Base-by-base conservation (phyloP, 1,140 invertebrate genomes). In the Pseudomyrmex flavicornis region DNA sequence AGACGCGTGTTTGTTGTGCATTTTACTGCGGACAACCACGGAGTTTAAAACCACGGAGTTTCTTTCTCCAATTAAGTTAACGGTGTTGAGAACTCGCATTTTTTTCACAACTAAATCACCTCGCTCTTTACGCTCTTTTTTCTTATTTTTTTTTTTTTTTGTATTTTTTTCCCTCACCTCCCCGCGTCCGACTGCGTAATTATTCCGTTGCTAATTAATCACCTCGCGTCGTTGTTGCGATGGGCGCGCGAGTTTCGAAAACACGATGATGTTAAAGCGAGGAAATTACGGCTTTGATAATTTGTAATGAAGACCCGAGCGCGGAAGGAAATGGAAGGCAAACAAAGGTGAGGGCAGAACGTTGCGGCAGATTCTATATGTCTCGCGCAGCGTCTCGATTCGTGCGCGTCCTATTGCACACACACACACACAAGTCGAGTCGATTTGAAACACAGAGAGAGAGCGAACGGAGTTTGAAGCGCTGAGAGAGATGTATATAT, bases 191-290 rank as follows among this genome's bases (percentile, higher is more conserved):
- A 8, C 10, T n/a, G 26, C 22, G 15, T 65, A n/a, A 77, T 68
- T 56, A 54, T n/a, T 44, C 35, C 13, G 35, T 59, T 44, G 56
- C n/a, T 70, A 46, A 48, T 77, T 77, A 79, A 70, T 70, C 56
- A 80, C 1, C 50, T 77, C 22, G 15, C 13, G 1, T 44, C n/a
- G 52, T 22, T 2, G 52, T 20, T 44, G 20, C 22, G n/a, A 20
- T 12, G 26, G 15, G 52, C 62, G 44, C 62, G 44, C 35, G 48
- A 44, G 8, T 69, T 22, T 77, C 52, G 15, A 56, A 46, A 69
- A 69, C 20, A 15, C 17, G 15, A 20, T 1, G 35, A 52, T 52
- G n/a, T 8, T 9, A 26, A 35, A 4, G 5, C 5, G 35, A 58
- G 74, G 13, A 46, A 52, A 65, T 54, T 65, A 68, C n/a, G 13